Evolutionary conservation across 2,888 invertebrate species (phyloP).

Genomic region (Amiota mariae): DNA sequence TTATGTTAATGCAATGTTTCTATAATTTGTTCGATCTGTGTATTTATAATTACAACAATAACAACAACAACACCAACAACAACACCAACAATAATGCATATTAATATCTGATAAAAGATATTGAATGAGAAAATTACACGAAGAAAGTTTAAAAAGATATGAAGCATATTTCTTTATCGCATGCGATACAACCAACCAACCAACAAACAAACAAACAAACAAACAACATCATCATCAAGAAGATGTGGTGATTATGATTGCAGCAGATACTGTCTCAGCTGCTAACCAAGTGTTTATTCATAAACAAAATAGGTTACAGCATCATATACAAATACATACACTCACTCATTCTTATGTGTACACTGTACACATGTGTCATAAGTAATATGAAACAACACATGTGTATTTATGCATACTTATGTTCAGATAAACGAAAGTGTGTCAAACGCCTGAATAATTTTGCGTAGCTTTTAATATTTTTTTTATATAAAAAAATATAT

Average conservation of each 20-base stretch:
- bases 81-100: neutral
- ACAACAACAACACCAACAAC: neutral
- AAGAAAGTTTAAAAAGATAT: constrained; percentile 47
- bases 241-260: neutral
- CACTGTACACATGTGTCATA: too few species aligned
- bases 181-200: too few species aligned
- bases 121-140: constrained; percentile 49
- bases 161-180: neutral
- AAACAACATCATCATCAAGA: neutral
- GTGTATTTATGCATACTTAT: constrained; percentile 5
- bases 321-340: constrained; percentile 43
- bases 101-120: constrained; percentile 12
- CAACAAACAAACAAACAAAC: neutral
- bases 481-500: constrained; percentile 26
- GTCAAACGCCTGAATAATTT: constrained; percentile 63
- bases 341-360: too few species aligned
- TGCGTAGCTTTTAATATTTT: constrained; percentile 48
- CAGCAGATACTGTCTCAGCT: neutral
- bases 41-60: too few species aligned
- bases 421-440: constrained; percentile 56
- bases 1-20: too few species aligned
- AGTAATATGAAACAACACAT: constrained; percentile 10
- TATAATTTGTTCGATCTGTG: too few species aligned
- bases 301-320: constrained; percentile 67
- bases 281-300: constrained; percentile 37